A percentile compares a stretch with the other conserved stretches of the same genome.
phyloP scores from a whole-genome alignment of 1,140 invertebrate species.

The Glossosoma conforme region DNA sequence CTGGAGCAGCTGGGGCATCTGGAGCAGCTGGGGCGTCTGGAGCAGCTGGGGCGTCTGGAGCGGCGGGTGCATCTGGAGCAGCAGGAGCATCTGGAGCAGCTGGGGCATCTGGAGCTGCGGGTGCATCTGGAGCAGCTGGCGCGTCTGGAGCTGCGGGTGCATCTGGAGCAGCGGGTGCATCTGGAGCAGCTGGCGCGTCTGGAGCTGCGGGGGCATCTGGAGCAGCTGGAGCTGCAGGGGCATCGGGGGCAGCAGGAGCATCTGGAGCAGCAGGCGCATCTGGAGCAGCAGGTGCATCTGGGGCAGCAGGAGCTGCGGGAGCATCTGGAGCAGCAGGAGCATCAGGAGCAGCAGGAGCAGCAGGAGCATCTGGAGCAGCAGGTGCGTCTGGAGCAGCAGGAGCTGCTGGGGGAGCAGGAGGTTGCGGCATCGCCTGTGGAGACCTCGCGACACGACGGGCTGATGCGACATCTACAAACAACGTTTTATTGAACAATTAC shows the following conservation, averaged over 20 bases:
- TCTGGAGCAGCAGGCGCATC: constrained; percentile 26
- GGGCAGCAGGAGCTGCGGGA: constrained; percentile 33
- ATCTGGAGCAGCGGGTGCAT: neutral
- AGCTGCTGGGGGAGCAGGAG: neutral
- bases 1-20: neutral
- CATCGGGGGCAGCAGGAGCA: constrained; percentile 25
- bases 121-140: constrained; percentile 34
- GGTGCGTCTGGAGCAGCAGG: constrained; percentile 34
- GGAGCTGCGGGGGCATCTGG: neutral
- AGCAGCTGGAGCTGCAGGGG: neutral
- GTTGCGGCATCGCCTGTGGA: neutral
- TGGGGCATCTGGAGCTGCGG: constrained; percentile 22
- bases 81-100: neutral
- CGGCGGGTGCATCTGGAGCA: neutral
- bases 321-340: constrained; percentile 23
- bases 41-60: neutral
- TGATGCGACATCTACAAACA: neutral
- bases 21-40: neutral
- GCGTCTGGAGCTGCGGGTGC: constrained; percentile 34
- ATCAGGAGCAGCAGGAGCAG: neutral
- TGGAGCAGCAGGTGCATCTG: constrained; percentile 29
- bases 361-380: constrained; percentile 33
- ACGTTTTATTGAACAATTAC: neutral
- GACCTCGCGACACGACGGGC: constrained; percentile 3
- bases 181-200: neutral